phyloP scores from a whole-genome alignment of 2,113 vertebrate genomes.

The Ciconia stormi region DNA sequence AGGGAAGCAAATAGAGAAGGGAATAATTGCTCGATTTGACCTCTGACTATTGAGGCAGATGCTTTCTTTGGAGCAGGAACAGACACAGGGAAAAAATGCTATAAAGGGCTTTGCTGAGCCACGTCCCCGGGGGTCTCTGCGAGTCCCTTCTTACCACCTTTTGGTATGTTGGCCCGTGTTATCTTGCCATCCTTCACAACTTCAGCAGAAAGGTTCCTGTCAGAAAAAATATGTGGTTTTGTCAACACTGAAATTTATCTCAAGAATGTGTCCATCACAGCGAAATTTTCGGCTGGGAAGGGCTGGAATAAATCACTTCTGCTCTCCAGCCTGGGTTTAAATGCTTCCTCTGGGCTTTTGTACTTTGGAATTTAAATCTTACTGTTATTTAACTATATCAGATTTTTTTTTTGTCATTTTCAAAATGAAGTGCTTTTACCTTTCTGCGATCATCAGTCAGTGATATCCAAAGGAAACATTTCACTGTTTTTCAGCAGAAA shows the following conservation, averaged over 20 bases:
- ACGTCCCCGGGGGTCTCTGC: rapidly evolving
- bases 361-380: not conserved
- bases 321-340: not conserved
- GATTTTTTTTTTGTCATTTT: not conserved
- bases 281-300: not conserved
- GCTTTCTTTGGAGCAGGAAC: slow-evolving; percentile 64
- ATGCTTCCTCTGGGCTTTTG: not conserved
- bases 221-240: not conserved
- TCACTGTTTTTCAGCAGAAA: not conserved
- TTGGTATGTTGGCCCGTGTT: rapidly evolving
- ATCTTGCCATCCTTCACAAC: not conserved
- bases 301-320: not conserved
- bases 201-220: not conserved
- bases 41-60: not conserved
- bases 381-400: not conserved
- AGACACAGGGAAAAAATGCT: not conserved
- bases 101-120: not conserved
- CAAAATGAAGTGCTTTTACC: not conserved
- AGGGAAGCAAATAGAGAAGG: slow-evolving; percentile 46
- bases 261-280: not conserved
- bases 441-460: not conserved
- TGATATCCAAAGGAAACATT: not conserved
- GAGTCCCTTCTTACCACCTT: not conserved
- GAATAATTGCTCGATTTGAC: not conserved
- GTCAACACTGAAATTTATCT: not conserved